These are phyloP conservation scores for Cottus gobio DNA, from an alignment of 2,113 vertebrate species.

Conservation along the genomic window DNA sequence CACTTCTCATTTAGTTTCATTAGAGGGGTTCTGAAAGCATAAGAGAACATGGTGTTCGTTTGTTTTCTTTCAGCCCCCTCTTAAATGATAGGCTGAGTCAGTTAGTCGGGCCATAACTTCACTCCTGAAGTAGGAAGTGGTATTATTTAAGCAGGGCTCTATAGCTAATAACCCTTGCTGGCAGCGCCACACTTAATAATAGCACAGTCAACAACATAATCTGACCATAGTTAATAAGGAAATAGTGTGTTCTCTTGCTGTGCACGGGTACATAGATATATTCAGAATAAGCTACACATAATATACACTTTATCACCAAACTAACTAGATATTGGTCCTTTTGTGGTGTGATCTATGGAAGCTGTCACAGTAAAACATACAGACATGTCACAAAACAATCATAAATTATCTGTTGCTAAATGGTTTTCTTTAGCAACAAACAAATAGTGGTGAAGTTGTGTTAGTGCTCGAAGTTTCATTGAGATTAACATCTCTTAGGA, in stretches of 20 bases:
- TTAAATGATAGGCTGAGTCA: background rate
- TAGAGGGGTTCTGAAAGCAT: background rate
- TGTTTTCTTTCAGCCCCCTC: background rate
- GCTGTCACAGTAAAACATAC: too few species aligned
- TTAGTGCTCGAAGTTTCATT: background rate
- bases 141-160: background rate
- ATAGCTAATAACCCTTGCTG: too few species aligned
- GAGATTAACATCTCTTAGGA: background rate
- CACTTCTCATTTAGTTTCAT: background rate
- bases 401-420: background rate
- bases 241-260: background rate
- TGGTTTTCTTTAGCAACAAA: background rate
- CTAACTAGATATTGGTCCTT: background rate
- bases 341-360: background rate
- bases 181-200: too few species aligned
- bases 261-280: background rate
- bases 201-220: constrained; percentile 9
- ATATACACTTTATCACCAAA: background rate
- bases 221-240: background rate
- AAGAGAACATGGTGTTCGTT: background rate
- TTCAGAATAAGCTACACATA: background rate
- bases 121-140: background rate
- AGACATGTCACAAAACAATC: background rate
- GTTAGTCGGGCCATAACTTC: background rate
- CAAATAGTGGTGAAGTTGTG: background rate